Evolutionary conservation across 2,797 vertebrate genomes (phyloP).

Genomic region (Gadopsis marmoratus): DNA sequence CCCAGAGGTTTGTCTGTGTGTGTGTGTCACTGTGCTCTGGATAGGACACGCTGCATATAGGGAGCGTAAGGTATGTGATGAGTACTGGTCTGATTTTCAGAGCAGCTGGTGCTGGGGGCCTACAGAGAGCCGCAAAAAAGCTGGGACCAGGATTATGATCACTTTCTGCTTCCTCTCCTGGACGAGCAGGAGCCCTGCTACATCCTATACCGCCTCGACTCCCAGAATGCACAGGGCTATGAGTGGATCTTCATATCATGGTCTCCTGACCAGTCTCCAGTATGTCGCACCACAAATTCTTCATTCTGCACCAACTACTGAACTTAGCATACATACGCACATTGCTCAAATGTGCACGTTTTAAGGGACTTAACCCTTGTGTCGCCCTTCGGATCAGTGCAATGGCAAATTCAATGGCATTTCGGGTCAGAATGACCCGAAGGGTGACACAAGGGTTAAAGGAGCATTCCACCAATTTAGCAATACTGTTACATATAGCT

Average conservation of each 20-base stretch:
- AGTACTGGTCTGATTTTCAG: conserved; percentile 86
- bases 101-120: conserved; percentile 97
- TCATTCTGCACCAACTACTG: not conserved
- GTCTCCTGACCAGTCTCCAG: conserved; percentile 98
- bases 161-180: conserved; percentile 91
- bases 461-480: not conserved
- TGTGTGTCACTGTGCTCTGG: conserved; percentile 7
- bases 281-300: conserved; percentile 66
- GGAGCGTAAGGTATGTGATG: conserved; percentile 75
- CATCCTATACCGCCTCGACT: conserved; percentile 96
- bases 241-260: conserved; percentile 99
- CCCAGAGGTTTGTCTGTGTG: not conserved
- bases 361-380: no score
- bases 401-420: no score
- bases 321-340: not conserved
- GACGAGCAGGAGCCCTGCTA: conserved; percentile 95
- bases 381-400: no score
- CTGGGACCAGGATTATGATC: conserved; percentile 96
- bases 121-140: conserved; percentile 88
- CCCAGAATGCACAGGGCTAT: conserved; percentile 95
- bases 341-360: not conserved
- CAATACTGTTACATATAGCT: not conserved
- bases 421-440: no score
- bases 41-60: conserved; percentile 16
- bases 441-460: no score